Evolutionary conservation across 2,113 vertebrate species (phyloP).

Genomic region (Phyllopteryx taeniolatus): DNA sequence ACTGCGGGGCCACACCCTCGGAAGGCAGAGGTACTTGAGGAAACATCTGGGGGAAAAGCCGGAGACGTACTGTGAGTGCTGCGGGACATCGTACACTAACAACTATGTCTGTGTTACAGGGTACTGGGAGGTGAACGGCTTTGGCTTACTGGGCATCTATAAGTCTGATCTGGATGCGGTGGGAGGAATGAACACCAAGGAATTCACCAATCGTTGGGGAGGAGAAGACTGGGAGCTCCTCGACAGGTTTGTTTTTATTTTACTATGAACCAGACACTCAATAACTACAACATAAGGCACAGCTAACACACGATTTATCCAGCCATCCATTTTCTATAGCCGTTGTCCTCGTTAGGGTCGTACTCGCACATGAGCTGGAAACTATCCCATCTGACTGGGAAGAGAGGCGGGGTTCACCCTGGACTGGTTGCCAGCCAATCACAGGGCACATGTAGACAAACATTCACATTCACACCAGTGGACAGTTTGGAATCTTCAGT

Average conservation of each 20-base stretch:
- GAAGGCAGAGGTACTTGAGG: slow-evolving; percentile 79
- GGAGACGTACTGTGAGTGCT: neutral
- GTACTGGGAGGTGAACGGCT: slow-evolving; percentile 96
- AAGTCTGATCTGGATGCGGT: slow-evolving; percentile 89
- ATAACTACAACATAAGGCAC: too few relatives aligned
- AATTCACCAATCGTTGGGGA: slow-evolving; percentile 89
- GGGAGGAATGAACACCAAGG: slow-evolving; percentile 94
- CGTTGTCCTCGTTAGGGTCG: too few relatives aligned
- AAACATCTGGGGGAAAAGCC: neutral
- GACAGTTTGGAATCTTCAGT: too few relatives aligned
- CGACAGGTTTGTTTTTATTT: slow-evolving; percentile 79
- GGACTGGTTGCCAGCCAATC: too few relatives aligned
- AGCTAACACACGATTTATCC: neutral
- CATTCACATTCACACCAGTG: too few relatives aligned
- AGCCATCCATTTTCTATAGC: neutral
- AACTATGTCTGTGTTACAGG: slow-evolving; percentile 67
- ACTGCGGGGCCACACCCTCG: slow-evolving; percentile 82
- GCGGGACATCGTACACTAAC: neutral
- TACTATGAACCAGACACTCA: neutral
- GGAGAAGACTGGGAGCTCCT: slow-evolving; percentile 98
- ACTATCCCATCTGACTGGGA: too few relatives aligned
- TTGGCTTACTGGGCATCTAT: slow-evolving; percentile 93
- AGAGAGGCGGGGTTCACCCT: too few relatives aligned
- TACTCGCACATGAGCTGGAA: too few relatives aligned
- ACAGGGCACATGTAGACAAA: too few relatives aligned